phyloP scores from a whole-genome alignment of 2,113 vertebrate species.

The Stegostoma tigrinum region DNA sequence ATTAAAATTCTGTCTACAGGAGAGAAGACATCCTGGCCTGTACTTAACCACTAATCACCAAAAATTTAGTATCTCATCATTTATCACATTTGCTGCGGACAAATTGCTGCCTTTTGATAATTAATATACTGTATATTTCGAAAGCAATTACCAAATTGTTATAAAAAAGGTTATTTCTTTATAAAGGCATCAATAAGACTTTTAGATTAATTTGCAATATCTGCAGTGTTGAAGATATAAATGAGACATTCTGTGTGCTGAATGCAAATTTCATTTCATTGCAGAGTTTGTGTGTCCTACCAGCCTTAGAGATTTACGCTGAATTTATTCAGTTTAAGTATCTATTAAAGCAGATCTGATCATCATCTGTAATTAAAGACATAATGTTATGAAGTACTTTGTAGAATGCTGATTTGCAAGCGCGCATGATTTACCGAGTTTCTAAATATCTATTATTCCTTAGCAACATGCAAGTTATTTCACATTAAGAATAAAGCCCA shows the following conservation, averaged over 20 bases:
- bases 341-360: not conserved
- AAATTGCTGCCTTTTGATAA: not conserved
- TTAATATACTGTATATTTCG: not conserved
- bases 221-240: not conserved
- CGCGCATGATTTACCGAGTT: not conserved
- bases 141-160: not conserved
- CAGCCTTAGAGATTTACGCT: not conserved
- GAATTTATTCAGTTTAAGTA: not conserved
- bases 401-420: not conserved
- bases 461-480: not conserved
- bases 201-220: not conserved
- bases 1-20: too few species aligned
- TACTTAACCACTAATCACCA: not conserved
- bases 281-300: not conserved
- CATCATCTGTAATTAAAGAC: not conserved
- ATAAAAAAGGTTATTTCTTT: not conserved
- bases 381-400: not conserved
- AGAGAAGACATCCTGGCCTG: not conserved
- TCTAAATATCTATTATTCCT: not conserved
- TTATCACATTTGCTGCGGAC: not conserved
- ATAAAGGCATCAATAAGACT: not conserved
- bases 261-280: not conserved
- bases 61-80: too few species aligned
- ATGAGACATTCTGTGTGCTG: not conserved
- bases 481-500: not conserved